Conservation (phyloP, 2,888 invertebrate species). For the Spatulosminthurus flaviceps region DNA sequence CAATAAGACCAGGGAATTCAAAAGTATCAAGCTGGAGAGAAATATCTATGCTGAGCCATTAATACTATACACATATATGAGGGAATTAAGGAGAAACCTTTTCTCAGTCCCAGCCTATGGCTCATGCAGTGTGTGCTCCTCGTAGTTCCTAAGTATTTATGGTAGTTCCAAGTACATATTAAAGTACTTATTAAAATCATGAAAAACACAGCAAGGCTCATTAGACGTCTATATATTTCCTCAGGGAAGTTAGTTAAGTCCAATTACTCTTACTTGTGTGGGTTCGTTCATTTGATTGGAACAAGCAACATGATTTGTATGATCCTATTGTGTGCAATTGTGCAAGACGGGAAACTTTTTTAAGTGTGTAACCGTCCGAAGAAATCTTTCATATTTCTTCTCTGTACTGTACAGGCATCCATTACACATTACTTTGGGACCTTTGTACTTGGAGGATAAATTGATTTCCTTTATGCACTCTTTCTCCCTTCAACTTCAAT, state of each 20-base stretch:
- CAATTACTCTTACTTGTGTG: neutral
- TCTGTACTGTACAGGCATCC: too few relatives aligned
- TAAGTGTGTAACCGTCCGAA: neutral
- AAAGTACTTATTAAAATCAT: too few relatives aligned
- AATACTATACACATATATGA: too few relatives aligned
- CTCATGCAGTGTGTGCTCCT: neutral
- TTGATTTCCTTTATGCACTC: too few relatives aligned
- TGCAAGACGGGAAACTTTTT: constrained; percentile 9
- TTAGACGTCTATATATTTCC: neutral
- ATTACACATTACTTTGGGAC: too few relatives aligned
- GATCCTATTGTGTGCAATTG: constrained; percentile 6
- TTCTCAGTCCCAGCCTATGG: neutral
- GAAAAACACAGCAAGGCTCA: neutral
- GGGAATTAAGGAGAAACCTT: too few relatives aligned
- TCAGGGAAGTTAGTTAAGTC: neutral
- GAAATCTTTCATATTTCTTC: neutral
- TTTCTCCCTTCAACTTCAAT: too few relatives aligned
- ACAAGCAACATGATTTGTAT: neutral
- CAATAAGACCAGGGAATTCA: neutral
- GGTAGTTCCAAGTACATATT: too few relatives aligned
- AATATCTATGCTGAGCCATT: too few relatives aligned
- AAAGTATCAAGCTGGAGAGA: neutral
- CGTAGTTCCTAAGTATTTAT: neutral
- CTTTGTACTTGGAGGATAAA: too few relatives aligned
- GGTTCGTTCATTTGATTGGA: neutral